phyloP scores from a whole-genome alignment of 1,140 invertebrate species.

The Triops cancriformis region DNA sequence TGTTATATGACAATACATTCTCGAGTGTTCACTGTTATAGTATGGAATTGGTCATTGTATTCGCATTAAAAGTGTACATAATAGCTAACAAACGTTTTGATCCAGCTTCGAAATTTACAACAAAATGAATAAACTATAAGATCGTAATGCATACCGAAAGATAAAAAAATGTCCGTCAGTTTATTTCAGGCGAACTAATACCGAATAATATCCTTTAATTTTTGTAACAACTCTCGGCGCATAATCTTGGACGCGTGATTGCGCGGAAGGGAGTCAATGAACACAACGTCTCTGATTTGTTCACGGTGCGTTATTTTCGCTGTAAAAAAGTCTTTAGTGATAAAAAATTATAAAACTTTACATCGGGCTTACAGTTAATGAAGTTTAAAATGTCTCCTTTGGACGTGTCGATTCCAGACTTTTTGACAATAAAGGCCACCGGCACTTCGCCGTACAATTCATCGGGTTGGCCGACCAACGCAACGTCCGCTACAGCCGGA shows the following conservation, averaged over 20 bases:
- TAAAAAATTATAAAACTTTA: no score
- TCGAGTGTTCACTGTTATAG: no score
- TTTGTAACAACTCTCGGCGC: slow-evolving; percentile 13
- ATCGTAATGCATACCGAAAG: no score
- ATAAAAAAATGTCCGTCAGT: no score
- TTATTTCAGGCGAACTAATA: no score
- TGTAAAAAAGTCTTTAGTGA: no score
- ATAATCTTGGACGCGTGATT: slow-evolving; percentile 12
- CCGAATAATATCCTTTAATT: neutral
- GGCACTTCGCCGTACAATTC: slow-evolving; percentile 41
- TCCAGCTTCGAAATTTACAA: no score
- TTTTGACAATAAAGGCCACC: slow-evolving; percentile 31
- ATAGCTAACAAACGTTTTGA: no score
- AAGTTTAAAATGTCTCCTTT: slow-evolving; percentile 32
- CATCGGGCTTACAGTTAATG: slow-evolving; percentile 30
- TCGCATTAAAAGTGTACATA: no score
- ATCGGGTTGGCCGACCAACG: slow-evolving; percentile 42
- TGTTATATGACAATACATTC: no score
- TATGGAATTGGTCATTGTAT: no score
- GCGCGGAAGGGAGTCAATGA: slow-evolving; percentile 15
- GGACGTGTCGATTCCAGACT: slow-evolving; percentile 22
- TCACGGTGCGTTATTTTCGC: neutral
- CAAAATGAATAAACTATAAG: no score
- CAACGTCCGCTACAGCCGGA: slow-evolving; percentile 39
- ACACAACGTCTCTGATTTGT: slow-evolving; percentile 9